Conservation (phyloP, 2,888 invertebrate species). For the Deilephila porcellus region DNA sequence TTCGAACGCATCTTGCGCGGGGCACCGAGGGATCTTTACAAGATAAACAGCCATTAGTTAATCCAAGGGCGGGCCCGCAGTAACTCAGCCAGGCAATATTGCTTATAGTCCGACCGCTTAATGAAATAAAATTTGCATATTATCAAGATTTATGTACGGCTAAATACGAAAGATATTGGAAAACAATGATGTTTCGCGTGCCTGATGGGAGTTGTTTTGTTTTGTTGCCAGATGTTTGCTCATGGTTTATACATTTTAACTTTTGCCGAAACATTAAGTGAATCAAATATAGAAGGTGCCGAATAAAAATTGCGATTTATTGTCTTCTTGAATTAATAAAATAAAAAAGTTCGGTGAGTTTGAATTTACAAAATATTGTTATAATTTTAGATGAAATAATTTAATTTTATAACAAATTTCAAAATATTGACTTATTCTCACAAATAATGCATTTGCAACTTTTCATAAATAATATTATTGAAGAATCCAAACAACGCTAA, state of each 20-base stretch:
- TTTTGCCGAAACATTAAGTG: not conserved
- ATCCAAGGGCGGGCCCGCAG: slow-evolving; percentile 76
- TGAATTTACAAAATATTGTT: no score
- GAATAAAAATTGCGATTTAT: not conserved
- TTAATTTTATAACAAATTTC: no score
- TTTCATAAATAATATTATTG: no score
- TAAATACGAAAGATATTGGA: slow-evolving; percentile 63
- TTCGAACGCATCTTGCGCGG: slow-evolving; percentile 64
- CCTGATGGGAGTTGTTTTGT: slow-evolving; percentile 16
- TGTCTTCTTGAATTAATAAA: no score
- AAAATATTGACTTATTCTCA: no score
- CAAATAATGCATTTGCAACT: no score
- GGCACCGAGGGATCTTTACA: slow-evolving; percentile 70
- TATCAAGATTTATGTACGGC: slow-evolving; percentile 77
- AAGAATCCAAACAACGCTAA: no score
- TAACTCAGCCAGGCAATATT: slow-evolving; percentile 78
- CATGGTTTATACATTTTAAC: not conserved
- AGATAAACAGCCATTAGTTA: slow-evolving; percentile 85
- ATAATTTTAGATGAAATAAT: no score
- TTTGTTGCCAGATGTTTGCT: slow-evolving; percentile 12
- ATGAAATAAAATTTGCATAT: slow-evolving; percentile 85
- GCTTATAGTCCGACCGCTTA: slow-evolving; percentile 80
- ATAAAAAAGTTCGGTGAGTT: no score
- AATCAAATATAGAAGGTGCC: not conserved
- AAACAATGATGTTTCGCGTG: slow-evolving; percentile 67